These are phyloP conservation scores for Tenebrosternarchus preto DNA, from an alignment of 2,113 vertebrate species.

Conservation along the genomic window DNA sequence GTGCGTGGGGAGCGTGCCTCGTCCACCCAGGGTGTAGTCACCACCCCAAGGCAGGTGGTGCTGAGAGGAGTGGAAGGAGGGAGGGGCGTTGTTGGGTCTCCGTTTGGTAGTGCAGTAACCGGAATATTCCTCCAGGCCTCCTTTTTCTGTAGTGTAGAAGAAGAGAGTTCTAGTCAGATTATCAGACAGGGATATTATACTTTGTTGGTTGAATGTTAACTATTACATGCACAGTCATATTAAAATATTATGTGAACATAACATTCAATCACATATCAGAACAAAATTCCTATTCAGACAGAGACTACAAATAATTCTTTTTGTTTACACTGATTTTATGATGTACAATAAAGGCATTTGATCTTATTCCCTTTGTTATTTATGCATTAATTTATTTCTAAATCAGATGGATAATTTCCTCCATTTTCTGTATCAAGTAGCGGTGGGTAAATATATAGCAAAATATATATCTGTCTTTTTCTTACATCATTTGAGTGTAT, in stretches of 20 bases:
- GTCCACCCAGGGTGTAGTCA: slow-evolving; percentile 77
- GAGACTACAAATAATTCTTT: background rate
- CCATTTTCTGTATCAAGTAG: background rate
- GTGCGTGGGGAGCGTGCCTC: slow-evolving; percentile 84
- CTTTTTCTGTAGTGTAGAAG: slow-evolving; percentile 75
- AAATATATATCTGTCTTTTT: no score
- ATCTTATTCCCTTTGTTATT: background rate
- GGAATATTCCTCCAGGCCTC: slow-evolving; percentile 87
- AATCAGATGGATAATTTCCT: background rate
- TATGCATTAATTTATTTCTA: background rate
- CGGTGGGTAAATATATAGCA: background rate
- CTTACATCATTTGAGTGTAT: no score
- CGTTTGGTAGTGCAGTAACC: slow-evolving; percentile 89
- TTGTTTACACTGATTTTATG: background rate
- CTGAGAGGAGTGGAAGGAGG: slow-evolving; percentile 77
- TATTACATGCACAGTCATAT: no score
- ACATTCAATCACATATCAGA: background rate
- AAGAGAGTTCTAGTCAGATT: slow-evolving; percentile 55
- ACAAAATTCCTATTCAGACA: background rate
- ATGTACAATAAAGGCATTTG: background rate
- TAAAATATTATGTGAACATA: no score
- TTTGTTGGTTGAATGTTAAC: background rate
- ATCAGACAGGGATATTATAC: slow-evolving; percentile 31
- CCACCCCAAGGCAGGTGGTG: slow-evolving; percentile 80
- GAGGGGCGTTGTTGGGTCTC: slow-evolving; percentile 77